A percentile compares a stretch with the other conserved stretches of the same genome.
Evolutionary conservation across 1,140 invertebrate species (phyloP).

Genomic region (Pogonomyrmex barbatus): DNA sequence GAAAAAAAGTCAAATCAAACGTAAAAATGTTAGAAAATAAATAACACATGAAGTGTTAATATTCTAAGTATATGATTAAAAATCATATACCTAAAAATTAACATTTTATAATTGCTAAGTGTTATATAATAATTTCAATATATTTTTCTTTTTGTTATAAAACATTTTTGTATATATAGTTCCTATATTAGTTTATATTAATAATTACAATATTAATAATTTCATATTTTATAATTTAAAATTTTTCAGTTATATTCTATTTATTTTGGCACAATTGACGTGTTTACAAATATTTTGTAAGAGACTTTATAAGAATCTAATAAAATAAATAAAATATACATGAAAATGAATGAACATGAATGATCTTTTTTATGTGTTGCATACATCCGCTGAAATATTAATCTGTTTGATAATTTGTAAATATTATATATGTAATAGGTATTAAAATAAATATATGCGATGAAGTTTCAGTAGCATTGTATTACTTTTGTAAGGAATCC

Average conservation of each 20-base stretch:
- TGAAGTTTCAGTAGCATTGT: constrained; percentile 45
- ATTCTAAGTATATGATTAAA: too few relatives aligned
- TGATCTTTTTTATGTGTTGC: background rate
- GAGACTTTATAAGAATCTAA: background rate
- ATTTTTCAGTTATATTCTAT: background rate
- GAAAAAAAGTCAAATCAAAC: too few relatives aligned
- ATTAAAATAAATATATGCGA: constrained; percentile 53
- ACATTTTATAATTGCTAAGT: background rate
- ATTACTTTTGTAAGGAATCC: constrained; percentile 61
- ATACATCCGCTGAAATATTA: background rate
- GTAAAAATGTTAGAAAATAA: too few relatives aligned
- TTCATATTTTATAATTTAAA: constrained; percentile 1
- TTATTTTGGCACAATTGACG: constrained; percentile 1
- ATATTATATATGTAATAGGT: background rate
- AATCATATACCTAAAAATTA: background rate
- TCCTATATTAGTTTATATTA: background rate
- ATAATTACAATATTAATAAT: constrained; percentile 14
- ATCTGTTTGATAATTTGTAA: background rate
- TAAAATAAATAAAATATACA: background rate
- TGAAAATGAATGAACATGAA: background rate
- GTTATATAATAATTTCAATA: background rate
- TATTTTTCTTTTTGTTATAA: background rate
- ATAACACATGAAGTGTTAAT: too few relatives aligned
- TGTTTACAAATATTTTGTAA: background rate
- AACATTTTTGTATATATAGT: background rate